Percentiles rank a stretch among this genome's conserved stretches.
Evolutionary conservation across 2,888 invertebrate genomes (phyloP).

Genomic region (Phaedon cochleariae): DNA sequence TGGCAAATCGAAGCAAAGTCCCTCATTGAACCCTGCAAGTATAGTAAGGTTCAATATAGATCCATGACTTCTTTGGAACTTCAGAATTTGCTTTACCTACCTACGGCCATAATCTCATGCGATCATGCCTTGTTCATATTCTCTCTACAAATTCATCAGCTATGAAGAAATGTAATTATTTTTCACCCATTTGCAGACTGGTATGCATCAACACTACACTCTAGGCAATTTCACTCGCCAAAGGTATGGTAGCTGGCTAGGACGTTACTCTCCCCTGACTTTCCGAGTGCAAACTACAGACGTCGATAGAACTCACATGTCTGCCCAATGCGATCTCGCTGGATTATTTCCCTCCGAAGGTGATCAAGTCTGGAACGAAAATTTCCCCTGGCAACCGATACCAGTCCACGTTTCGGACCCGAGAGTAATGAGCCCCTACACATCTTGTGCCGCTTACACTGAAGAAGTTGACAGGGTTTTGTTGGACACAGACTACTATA

Average conservation of each 20-base stretch:
- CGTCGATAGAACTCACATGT: conserved; percentile 86
- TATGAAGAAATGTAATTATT: too few relatives aligned
- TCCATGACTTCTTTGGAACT: too few relatives aligned
- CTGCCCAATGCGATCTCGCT: conserved; percentile 79
- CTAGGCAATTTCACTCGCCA: conserved; percentile 76
- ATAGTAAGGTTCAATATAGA: too few relatives aligned
- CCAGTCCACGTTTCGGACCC: conserved; percentile 72
- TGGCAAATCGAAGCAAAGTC: too few relatives aligned
- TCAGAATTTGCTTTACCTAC: too few relatives aligned
- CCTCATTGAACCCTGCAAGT: too few relatives aligned
- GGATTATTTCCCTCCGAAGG: conserved; percentile 72
- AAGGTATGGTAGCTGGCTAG: conserved; percentile 70
- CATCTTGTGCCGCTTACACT: conserved; percentile 16
- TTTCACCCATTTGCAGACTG: conserved; percentile 59
- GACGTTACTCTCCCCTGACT: conserved; percentile 63
- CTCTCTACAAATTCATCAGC: too few relatives aligned
- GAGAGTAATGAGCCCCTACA: conserved; percentile 49
- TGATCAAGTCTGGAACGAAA: conserved; percentile 67
- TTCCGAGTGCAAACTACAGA: conserved; percentile 75
- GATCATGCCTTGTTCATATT: too few relatives aligned
- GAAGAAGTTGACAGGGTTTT: conserved; percentile 4
- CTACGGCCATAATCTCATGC: too few relatives aligned
- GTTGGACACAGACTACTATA: conserved; percentile 35
- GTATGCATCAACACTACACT: conserved; percentile 75
- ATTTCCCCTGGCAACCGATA: conserved; percentile 75